phyloP scores from a whole-genome alignment of 2,888 invertebrate genomes.

The Trisateles emortualis region DNA sequence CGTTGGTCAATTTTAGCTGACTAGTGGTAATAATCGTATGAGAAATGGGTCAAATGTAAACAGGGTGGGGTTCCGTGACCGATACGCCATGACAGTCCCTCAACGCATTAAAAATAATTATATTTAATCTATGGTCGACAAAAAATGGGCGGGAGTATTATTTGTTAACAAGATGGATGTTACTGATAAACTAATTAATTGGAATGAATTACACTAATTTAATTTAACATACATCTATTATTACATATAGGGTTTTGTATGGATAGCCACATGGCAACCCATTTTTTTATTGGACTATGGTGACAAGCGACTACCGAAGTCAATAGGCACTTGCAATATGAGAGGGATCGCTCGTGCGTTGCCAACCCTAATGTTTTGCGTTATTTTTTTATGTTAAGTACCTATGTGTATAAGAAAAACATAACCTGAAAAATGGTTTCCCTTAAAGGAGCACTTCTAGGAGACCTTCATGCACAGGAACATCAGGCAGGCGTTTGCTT shows the following conservation, averaged over 20 bases:
- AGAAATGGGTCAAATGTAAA: conserved; percentile 69
- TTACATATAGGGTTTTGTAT: conserved; percentile 9
- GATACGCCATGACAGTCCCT: conserved; percentile 42
- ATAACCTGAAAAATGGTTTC: too few species aligned
- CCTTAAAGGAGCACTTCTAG: too few species aligned
- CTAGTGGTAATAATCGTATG: conserved; percentile 55
- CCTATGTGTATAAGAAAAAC: too few species aligned
- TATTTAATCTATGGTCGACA: conserved; percentile 39
- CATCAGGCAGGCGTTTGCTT: too few species aligned
- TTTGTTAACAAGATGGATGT: conserved; percentile 16
- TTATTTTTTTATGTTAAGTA: too few species aligned
- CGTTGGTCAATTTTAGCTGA: conserved; percentile 33
- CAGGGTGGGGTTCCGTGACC: conserved; percentile 47
- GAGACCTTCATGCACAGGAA: too few species aligned
- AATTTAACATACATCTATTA: conserved; percentile 20
- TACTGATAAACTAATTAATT: conserved; percentile 39
- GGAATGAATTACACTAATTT: conserved; percentile 27
- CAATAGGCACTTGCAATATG: too few species aligned
- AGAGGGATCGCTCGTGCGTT: too few species aligned
- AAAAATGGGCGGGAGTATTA: conserved; percentile 35
- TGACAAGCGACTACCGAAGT: too few species aligned
- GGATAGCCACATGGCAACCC: conserved; percentile 7
- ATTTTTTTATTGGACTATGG: not conserved
- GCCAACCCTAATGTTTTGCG: too few species aligned
- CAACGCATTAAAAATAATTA: conserved; percentile 45